phyloP scores from a whole-genome alignment of 2,113 vertebrate species.

The Nothobranchius kuhntae region DNA sequence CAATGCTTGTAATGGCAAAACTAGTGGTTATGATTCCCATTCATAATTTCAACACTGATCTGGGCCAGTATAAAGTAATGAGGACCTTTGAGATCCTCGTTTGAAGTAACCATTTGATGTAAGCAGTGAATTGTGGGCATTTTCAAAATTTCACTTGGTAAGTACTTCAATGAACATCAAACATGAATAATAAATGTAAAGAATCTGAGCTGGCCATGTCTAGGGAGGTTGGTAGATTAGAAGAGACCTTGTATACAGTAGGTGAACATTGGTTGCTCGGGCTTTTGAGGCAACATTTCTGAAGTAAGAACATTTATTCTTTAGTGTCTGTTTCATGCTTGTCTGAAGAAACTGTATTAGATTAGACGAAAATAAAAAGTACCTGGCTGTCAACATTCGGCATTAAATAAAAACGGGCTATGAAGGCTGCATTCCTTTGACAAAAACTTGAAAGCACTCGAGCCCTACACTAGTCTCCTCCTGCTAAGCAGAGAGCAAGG shows the following conservation, averaged over 20 bases:
- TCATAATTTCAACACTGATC: conserved; percentile 46
- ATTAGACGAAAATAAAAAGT: conserved; percentile 10
- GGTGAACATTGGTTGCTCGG: not conserved
- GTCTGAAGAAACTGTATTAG: not conserved
- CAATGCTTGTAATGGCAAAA: conserved; percentile 41
- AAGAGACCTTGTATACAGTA: conserved; percentile 24
- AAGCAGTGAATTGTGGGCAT: conserved; percentile 60
- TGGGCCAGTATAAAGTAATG: conserved; percentile 54
- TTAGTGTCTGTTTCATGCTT: not conserved
- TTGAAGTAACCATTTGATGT: conserved; percentile 70
- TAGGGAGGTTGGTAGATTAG: conserved; percentile 33
- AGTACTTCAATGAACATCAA: conserved; percentile 63
- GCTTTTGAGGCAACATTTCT: not conserved
- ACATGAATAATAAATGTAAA: conserved; percentile 67
- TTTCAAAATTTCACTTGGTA: conserved; percentile 55
- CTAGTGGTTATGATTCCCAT: conserved; percentile 21
- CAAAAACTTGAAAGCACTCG: conserved; percentile 2
- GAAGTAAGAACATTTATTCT: not conserved
- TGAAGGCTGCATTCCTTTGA: conserved; percentile 22
- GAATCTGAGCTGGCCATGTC: conserved; percentile 44
- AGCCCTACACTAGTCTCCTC: not conserved
- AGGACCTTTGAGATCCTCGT: conserved; percentile 72
- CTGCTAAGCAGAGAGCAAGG: conserved; percentile 10
- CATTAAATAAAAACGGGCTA: conserved; percentile 10
- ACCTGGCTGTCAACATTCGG: conserved; percentile 2